Evolutionary conservation across 2,888 invertebrate genomes (phyloP), one percentile per base, ranked within the genome.

Genomic region (Meloe dianella): DNA sequence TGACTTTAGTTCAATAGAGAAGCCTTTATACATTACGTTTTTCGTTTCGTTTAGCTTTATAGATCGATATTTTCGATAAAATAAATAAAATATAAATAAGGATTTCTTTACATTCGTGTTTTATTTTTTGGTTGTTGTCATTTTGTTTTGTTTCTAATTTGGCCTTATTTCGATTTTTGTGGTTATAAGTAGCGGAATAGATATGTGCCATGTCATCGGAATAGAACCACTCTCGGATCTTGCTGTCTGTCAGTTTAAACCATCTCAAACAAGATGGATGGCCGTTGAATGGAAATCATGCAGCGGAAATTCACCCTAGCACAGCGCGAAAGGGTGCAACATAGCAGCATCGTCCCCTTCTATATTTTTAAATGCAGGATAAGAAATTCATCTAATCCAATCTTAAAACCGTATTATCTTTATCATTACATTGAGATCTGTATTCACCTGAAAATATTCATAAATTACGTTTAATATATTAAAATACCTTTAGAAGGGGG

Each of bases 221-320:
- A 80, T 81, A 78, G 80, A 78, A 77, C 78, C 80, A 80, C 81
- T 81, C 82, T 81, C 81, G 79, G 81, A 81, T 82, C 82, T 81
- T 82, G 82, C 82, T 82, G 83, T 82, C 83, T 83, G 84, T 80
- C 84, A 83, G 81, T 83, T 83, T 83, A 83, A 83, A 83, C 82
- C 83, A 82, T 82, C 86, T 87, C 87, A 87, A 87, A 87, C 86
- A 87, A 87, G 87, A 87, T 87, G 87, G 87, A 87, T 87, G 87
- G 86, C 85, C 85, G 85, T 84, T 85, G 87, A 87, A 87, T 87
- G 87, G 87, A 87, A 87, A 87, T 87, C 87, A 86, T 86, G 86
- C 82, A 80, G 80, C 81, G 80, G 81, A 79, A 80, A 79, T 72
- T 78, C 78, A 77, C 77, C 78, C 79, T 74, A 72, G 56, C 17